Evolutionary conservation across 2,797 vertebrate species (phyloP).

Genomic region (Chaetodon trifasciatus): DNA sequence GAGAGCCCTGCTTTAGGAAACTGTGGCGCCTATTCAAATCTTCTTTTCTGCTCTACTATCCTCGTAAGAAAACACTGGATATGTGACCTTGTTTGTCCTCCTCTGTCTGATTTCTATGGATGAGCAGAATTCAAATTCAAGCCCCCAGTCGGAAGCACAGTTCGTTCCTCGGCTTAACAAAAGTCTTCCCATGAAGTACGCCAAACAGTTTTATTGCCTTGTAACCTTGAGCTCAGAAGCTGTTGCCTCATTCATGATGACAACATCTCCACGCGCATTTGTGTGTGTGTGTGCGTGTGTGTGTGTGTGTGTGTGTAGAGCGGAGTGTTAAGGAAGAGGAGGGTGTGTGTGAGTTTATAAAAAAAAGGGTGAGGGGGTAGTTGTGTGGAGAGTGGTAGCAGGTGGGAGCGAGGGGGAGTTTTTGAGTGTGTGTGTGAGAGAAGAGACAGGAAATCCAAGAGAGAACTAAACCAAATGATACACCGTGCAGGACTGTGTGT

Average conservation of each 20-base stretch:
- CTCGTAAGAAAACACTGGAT: constrained; percentile 69
- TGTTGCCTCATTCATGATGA: constrained; percentile 76
- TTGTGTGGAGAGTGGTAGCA: constrained; percentile 38
- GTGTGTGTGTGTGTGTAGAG: constrained; percentile 30
- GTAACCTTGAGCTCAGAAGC: constrained; percentile 80
- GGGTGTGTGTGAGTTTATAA: constrained; percentile 32
- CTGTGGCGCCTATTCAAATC: constrained; percentile 74
- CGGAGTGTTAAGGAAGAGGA: constrained; percentile 24
- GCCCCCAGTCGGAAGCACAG: constrained; percentile 66
- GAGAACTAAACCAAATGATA: background rate
- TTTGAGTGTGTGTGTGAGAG: background rate
- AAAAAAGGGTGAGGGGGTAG: background rate
- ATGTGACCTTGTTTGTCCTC: constrained; percentile 80
- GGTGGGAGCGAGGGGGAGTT: constrained; percentile 46
- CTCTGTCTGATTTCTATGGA: constrained; percentile 70
- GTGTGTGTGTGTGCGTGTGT: constrained; percentile 21
- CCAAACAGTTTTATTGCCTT: constrained; percentile 81
- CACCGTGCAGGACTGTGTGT: background rate
- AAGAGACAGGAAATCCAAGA: background rate
- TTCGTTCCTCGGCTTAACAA: constrained; percentile 68
- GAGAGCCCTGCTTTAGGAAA: constrained; percentile 74
- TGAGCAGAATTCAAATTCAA: constrained; percentile 69
- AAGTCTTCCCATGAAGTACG: constrained; percentile 79
- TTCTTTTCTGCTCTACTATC: constrained; percentile 77
- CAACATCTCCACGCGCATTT: constrained; percentile 65